These are phyloP conservation scores for Pegoplata infirma DNA, from an alignment of 2,888 invertebrate genomes.

Conservation along the genomic window DNA sequence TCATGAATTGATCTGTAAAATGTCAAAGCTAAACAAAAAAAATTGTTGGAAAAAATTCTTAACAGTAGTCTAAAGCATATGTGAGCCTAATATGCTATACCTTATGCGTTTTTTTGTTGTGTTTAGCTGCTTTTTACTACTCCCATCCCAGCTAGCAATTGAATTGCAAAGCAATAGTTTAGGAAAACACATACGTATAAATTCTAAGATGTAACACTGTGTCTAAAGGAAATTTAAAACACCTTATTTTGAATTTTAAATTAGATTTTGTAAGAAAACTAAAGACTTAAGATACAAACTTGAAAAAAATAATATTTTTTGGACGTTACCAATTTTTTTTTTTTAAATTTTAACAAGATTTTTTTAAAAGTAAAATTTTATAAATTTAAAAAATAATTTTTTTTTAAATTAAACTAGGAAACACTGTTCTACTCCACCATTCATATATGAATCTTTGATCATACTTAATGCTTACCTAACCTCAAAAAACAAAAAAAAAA, in stretches of 20 bases:
- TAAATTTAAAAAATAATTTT: too few species aligned
- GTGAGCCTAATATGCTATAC: slow-evolving; percentile 21
- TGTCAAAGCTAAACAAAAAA: slow-evolving; percentile 71
- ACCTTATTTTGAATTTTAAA: too few species aligned
- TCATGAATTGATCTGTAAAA: slow-evolving; percentile 76
- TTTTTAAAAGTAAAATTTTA: too few species aligned
- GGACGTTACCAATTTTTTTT: too few species aligned
- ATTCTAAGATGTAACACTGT: background rate
- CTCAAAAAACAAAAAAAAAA: slow-evolving; percentile 38
- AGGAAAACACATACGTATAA: slow-evolving; percentile 1
- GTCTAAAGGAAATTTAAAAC: too few species aligned
- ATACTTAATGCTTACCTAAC: slow-evolving; percentile 44
- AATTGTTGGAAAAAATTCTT: slow-evolving; percentile 12
- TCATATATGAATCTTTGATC: slow-evolving; percentile 42
- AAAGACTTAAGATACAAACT: too few species aligned
- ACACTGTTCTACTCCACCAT: background rate
- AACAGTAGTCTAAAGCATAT: slow-evolving; percentile 41
- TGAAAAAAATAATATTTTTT: too few species aligned
- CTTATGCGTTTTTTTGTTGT: slow-evolving; percentile 46
- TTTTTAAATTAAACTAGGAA: too few species aligned
- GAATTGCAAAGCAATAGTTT: slow-evolving; percentile 52
- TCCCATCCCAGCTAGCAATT: slow-evolving; percentile 36
- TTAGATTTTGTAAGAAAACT: too few species aligned
- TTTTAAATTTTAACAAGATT: too few species aligned
- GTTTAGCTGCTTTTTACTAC: background rate